Evolutionary conservation across 2,797 vertebrate species (phyloP).

Genomic region (Propithecus perrieri): DNA sequence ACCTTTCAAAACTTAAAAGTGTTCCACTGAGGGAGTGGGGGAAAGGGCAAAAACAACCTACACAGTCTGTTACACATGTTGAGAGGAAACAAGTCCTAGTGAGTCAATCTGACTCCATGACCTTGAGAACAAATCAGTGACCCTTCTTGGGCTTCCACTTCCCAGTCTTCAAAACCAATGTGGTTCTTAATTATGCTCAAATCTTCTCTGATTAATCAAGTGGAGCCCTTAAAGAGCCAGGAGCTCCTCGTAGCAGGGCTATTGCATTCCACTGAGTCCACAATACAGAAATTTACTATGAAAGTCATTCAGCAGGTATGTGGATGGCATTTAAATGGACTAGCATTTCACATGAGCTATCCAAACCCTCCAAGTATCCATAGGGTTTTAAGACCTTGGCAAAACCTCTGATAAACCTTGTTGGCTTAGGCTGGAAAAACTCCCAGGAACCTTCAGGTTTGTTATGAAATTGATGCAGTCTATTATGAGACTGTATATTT

Average conservation of each 20-base stretch:
- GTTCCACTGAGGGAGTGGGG: not conserved
- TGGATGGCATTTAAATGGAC: not conserved
- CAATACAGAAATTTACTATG: constrained; percentile 8
- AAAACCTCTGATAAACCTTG: constrained; percentile 30
- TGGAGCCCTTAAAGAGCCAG: constrained; percentile 32
- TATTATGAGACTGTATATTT: constrained; percentile 42
- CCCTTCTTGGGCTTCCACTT: constrained; percentile 57
- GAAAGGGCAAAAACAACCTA: not conserved
- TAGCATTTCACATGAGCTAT: not conserved
- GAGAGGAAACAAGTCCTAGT: not conserved
- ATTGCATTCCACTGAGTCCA: constrained; percentile 46
- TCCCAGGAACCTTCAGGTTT: constrained; percentile 46
- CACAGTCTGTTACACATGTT: not conserved
- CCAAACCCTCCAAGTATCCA: not conserved
- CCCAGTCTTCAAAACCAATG: constrained; percentile 52
- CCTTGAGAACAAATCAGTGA: constrained; percentile 59
- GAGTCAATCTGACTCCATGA: constrained; percentile 42
- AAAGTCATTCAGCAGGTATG: not conserved
- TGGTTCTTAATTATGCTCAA: constrained; percentile 61
- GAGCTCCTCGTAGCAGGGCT: not conserved
- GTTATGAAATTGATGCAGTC: constrained; percentile 42
- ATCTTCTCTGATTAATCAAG: constrained; percentile 65
- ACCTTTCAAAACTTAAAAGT: constrained; percentile 7
- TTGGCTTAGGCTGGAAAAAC: constrained; percentile 36
- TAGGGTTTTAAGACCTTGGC: constrained; percentile 18